A percentile compares a stretch with the other conserved stretches of the same genome.
Evolutionary conservation across 2,888 invertebrate genomes (phyloP).

Genomic region (Epirrita christyi): DNA sequence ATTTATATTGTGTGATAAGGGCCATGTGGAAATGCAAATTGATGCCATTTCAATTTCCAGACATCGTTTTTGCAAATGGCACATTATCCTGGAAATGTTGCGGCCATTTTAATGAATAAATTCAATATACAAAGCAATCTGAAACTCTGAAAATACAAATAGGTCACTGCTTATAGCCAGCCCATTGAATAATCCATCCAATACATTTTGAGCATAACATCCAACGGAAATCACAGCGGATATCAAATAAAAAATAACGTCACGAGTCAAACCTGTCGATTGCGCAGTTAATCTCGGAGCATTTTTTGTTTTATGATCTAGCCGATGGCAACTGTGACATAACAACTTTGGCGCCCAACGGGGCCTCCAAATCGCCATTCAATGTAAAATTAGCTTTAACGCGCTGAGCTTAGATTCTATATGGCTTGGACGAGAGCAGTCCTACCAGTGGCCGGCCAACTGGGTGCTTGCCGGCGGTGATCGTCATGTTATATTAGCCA

Average conservation of each 20-base stretch:
- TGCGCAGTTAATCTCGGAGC: slow-evolving; percentile 37
- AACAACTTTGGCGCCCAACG: slow-evolving; percentile 43
- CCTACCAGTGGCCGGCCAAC: too few species aligned
- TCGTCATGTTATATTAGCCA: too few species aligned
- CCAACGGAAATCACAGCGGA: slow-evolving; percentile 26
- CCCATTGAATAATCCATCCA: slow-evolving; percentile 22
- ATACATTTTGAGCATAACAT: slow-evolving; percentile 24
- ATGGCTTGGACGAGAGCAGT: neutral
- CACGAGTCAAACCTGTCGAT: slow-evolving; percentile 45
- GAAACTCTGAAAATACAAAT: slow-evolving; percentile 9
- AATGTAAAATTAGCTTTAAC: neutral
- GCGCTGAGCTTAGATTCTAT: neutral
- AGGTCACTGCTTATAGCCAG: slow-evolving; percentile 18
- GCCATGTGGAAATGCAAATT: too few species aligned
- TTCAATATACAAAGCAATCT: neutral
- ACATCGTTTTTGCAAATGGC: neutral
- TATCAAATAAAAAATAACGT: slow-evolving; percentile 42
- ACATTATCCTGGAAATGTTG: neutral
- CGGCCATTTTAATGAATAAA: neutral
- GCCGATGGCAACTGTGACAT: slow-evolving; percentile 30
- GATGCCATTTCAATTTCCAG: too few species aligned
- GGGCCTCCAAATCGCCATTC: slow-evolving; percentile 2
- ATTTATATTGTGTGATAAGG: neutral
- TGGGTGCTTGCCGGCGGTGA: too few species aligned
- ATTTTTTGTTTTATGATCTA: slow-evolving; percentile 43